A percentile compares a stretch with the other conserved stretches of the same genome.
Conservation (phyloP, 2,797 vertebrate genomes). For the Rhincodon typus region DNA sequence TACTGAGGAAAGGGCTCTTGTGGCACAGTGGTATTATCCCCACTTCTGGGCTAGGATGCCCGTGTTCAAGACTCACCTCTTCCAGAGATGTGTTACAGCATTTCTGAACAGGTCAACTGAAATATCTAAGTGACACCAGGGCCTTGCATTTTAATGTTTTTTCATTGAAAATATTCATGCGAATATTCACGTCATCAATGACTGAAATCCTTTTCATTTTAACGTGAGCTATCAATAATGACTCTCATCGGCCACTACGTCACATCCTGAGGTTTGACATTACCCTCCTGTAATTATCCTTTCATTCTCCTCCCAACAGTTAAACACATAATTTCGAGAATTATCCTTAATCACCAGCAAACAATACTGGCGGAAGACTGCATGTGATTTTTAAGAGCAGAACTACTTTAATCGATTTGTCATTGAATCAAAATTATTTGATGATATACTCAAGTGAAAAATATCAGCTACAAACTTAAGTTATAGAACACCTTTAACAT, state of each 20-base stretch:
- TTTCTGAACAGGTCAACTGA: no score
- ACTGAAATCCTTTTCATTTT: not conserved
- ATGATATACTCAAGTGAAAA: not conserved
- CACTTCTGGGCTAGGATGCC: no score
- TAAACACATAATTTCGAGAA: not conserved
- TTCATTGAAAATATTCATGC: not conserved
- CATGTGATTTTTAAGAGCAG: not conserved
- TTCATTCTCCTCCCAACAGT: not conserved
- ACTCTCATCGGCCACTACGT: not conserved
- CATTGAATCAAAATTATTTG: not conserved
- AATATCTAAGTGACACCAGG: not conserved
- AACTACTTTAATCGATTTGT: not conserved
- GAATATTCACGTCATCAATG: not conserved
- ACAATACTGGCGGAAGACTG: not conserved
- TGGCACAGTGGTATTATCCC: no score
- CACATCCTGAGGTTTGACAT: not conserved
- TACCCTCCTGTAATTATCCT: conserved; percentile 8
- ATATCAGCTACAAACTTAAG: not conserved
- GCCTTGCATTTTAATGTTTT: not conserved
- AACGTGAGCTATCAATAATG: not conserved
- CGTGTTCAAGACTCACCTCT: no score
- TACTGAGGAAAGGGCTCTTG: no score
- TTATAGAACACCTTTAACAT: not conserved
- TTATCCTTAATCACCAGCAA: not conserved
- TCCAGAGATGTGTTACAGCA: no score